phyloP scores from a whole-genome alignment of 1,140 invertebrate genomes.

The Odontomachus brunneus region DNA sequence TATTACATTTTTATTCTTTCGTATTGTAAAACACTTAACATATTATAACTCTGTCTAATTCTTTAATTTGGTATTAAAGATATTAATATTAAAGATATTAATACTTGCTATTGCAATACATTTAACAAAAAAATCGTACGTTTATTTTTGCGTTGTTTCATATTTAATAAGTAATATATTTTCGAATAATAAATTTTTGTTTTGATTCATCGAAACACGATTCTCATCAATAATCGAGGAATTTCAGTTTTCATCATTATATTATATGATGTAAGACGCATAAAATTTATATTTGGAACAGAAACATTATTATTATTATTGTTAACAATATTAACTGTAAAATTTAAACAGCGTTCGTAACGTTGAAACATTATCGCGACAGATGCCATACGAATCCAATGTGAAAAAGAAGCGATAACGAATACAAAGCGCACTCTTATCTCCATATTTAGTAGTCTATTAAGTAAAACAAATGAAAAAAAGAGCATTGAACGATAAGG shows the following conservation, averaged over 20 bases:
- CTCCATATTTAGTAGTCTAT: background rate
- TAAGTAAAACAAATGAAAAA: background rate
- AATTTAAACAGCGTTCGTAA: slow-evolving; percentile 11
- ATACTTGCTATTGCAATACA: background rate
- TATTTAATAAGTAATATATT: background rate
- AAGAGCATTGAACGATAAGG: background rate
- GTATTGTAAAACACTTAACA: no score
- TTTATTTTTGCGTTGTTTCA: slow-evolving; percentile 8
- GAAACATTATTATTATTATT: background rate
- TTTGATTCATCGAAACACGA: background rate
- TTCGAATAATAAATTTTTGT: slow-evolving; percentile 26
- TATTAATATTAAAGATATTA: no score
- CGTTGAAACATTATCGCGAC: slow-evolving; percentile 17
- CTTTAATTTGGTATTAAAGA: background rate
- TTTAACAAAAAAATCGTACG: background rate
- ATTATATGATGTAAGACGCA: background rate
- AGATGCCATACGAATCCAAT: background rate
- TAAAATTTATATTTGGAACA: background rate
- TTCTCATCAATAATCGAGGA: slow-evolving; percentile 10
- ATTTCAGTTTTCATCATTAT: slow-evolving; percentile 13
- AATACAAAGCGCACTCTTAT: background rate
- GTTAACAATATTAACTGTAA: slow-evolving; percentile 12
- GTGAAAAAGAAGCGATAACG: background rate
- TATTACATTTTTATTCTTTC: background rate
- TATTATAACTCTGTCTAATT: background rate